A percentile compares a stretch with the other conserved stretches of the same genome.
Evolutionary conservation across 2,797 vertebrate genomes (phyloP).

Genomic region (Gymnoscopelus microlampas): DNA sequence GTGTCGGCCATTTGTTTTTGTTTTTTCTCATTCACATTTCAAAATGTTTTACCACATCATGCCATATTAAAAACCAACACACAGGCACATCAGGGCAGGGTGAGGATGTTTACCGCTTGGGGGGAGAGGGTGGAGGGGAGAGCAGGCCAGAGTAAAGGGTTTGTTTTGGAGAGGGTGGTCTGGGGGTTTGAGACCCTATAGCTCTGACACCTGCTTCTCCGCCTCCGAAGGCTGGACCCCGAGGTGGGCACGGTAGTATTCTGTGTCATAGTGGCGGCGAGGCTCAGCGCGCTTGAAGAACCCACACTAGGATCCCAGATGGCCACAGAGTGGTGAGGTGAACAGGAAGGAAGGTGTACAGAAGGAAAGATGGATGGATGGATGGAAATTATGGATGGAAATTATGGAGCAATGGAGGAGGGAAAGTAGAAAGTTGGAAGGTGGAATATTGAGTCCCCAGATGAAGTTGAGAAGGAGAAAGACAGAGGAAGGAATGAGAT

Average conservation of each 20-base stretch:
- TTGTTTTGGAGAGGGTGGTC: constrained; percentile 27
- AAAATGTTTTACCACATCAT: constrained; percentile 28
- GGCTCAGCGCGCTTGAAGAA: constrained; percentile 90
- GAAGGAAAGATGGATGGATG: neutral
- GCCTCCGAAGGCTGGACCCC: constrained; percentile 89
- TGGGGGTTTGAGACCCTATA: constrained; percentile 56
- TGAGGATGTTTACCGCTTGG: constrained; percentile 74
- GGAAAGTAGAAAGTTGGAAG: constrained; percentile 5
- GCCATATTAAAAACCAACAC: constrained; percentile 41
- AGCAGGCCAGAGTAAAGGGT: constrained; percentile 68
- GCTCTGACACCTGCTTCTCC: constrained; percentile 86
- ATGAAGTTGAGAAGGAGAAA: constrained; percentile 24
- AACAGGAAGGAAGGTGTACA: neutral
- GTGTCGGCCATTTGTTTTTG: too few relatives aligned
- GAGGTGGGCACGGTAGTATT: constrained; percentile 88
- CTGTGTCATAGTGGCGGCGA: constrained; percentile 84
- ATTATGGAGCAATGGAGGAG: neutral
- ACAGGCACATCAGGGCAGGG: constrained; percentile 38
- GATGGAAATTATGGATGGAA: constrained; percentile 10
- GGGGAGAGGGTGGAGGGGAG: constrained; percentile 72
- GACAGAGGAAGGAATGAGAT: too few relatives aligned
- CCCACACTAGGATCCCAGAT: constrained; percentile 84
- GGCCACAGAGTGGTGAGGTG: constrained; percentile 15
- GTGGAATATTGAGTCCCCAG: constrained; percentile 10
- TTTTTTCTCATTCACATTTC: constrained; percentile 7